Evolutionary conservation across 2,888 invertebrate genomes (phyloP).

Genomic region (Archips xylosteana): DNA sequence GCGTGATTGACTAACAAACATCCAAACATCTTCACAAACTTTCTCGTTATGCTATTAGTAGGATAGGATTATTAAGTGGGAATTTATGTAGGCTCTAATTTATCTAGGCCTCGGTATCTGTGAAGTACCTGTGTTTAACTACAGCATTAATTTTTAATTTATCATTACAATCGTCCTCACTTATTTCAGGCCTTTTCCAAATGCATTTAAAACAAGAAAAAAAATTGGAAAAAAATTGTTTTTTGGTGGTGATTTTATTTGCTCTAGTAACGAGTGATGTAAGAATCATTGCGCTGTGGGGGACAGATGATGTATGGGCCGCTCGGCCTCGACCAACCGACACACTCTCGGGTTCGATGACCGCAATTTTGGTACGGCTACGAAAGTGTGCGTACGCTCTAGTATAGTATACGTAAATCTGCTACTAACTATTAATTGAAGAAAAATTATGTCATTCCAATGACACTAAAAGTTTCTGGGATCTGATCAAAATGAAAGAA

Average conservation of each 20-base stretch:
- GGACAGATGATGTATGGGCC: slow-evolving; percentile 67
- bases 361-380: slow-evolving; percentile 73
- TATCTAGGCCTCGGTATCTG: no score
- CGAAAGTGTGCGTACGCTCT: slow-evolving; percentile 48
- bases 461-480: neutral
- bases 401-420: slow-evolving; percentile 20
- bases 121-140: no score
- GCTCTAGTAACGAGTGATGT: slow-evolving; percentile 10
- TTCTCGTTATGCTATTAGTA: no score
- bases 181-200: neutral
- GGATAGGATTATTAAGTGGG: no score
- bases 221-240: no score
- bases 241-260: neutral
- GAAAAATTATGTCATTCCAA: neutral
- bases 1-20: no score
- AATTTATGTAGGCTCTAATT: no score
- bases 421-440: neutral
- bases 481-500: neutral
- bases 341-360: slow-evolving; percentile 77
- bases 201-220: neutral
- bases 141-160: no score
- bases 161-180: neutral
- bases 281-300: slow-evolving; percentile 44
- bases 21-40: no score
- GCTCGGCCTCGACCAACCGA: slow-evolving; percentile 82